phyloP scores from a whole-genome alignment of 2,113 vertebrate genomes.

The Thymallus thymallus region DNA sequence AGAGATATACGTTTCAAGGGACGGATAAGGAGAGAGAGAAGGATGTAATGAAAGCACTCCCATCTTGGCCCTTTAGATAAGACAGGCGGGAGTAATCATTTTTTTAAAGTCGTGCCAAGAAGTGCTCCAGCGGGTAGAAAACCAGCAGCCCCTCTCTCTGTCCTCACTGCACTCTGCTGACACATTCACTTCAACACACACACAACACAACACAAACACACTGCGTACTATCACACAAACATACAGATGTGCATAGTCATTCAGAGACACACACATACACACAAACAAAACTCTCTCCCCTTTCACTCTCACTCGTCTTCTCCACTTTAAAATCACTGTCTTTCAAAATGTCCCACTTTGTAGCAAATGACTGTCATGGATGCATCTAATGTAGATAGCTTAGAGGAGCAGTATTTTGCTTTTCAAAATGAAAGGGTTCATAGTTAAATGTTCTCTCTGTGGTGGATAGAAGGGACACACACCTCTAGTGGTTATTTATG shows the following conservation, averaged over 20 bases:
- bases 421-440: background rate
- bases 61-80: background rate
- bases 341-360: background rate
- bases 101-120: background rate
- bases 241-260: background rate
- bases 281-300: background rate
- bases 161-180: background rate
- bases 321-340: too few relatives aligned
- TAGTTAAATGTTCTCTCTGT: background rate
- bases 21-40: background rate
- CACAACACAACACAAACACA: background rate
- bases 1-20: too few relatives aligned
- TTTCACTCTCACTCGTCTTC: background rate
- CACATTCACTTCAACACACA: background rate
- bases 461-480: background rate
- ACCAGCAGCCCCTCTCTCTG: background rate
- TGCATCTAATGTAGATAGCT: background rate
- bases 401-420: background rate
- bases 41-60: background rate
- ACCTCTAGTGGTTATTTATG: background rate
- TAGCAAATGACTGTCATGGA: background rate
- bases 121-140: background rate
- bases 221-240: background rate
- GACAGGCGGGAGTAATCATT: background rate
- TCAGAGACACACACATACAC: too few relatives aligned